phyloP scores from a whole-genome alignment of 2,797 vertebrate species.

The Sardinella longiceps region DNA sequence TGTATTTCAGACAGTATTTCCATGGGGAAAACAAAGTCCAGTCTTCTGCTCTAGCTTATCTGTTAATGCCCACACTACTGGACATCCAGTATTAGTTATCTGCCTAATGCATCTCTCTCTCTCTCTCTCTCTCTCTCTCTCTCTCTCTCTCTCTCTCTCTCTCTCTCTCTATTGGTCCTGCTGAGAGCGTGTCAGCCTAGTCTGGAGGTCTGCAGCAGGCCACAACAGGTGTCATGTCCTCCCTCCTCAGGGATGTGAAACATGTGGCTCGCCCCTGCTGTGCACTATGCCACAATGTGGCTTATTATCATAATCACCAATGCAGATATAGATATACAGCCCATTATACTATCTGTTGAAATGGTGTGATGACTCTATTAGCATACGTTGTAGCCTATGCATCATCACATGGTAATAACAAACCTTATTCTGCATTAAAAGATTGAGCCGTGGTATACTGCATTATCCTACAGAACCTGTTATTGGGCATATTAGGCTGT shows the following conservation, averaged over 20 bases:
- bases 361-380: neutral
- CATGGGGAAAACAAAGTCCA: neutral
- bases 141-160: too few relatives aligned
- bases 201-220: neutral
- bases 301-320: neutral
- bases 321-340: conserved; percentile 1
- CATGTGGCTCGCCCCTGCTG: neutral
- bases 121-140: too few relatives aligned
- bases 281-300: neutral
- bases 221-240: neutral
- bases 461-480: too few relatives aligned
- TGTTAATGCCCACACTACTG: too few relatives aligned
- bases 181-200: neutral
- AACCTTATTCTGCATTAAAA: too few relatives aligned
- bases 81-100: neutral
- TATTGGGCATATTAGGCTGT: too few relatives aligned
- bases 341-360: neutral
- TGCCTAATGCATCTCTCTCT: neutral
- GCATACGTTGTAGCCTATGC: too few relatives aligned
- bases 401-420: too few relatives aligned
- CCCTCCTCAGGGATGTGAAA: neutral
- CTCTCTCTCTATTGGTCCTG: neutral
- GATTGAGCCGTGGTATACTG: too few relatives aligned
- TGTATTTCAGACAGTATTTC: neutral
- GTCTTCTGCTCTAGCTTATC: too few relatives aligned